Evolutionary conservation across 2,113 vertebrate species (phyloP), one percentile per base, ranked within the genome.

Genomic region (Callocephalon fimbriatum): DNA sequence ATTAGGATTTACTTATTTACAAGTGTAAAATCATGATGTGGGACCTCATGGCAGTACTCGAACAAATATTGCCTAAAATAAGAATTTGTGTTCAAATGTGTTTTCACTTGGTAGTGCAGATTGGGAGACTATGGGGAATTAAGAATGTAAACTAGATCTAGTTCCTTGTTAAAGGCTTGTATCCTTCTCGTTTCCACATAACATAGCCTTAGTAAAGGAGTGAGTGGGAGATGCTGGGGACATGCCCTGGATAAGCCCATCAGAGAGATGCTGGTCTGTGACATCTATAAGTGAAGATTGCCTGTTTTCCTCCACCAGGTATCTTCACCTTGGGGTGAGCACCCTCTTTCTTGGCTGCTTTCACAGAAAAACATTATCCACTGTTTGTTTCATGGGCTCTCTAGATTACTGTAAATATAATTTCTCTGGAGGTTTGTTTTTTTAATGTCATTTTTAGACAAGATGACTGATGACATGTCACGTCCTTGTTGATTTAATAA

Each of bases 101-200:
- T 17, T 67, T 59, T 11, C 29, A 9, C 9, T 32, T 1, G 0
- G 12, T 7, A 9, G 31, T 21, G 72, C n/a, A 40, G 58, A 1
- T 5, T 21, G 40, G 51, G 58, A 29, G n/a, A 0, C 20, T 35
- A 14, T 12, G 68, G 48, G 44, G 63, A 48, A 27, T 8, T 16
- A 4, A 32, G 45, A 20, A 15, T 1, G 10, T 7, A 22, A 76
- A 21, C n/a, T 17, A 0, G 2, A 3, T 31, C 6, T 9, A 2
- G 4, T 37, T 54, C 29, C 42, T 59, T 32, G 3, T 53, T 54
- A 7, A 9, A 38, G 37, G 3, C 9, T 19, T 31, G 2, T 22
- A 12, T 38, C 31, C 25, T 42, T 4, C 44, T 44, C 2, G 27
- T 54, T 17, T 7, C 19, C 17, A 20, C 40, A 40, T 40, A 21